Evolutionary conservation across 2,888 invertebrate genomes (phyloP).

Genomic region (Coenonympha glycerion): DNA sequence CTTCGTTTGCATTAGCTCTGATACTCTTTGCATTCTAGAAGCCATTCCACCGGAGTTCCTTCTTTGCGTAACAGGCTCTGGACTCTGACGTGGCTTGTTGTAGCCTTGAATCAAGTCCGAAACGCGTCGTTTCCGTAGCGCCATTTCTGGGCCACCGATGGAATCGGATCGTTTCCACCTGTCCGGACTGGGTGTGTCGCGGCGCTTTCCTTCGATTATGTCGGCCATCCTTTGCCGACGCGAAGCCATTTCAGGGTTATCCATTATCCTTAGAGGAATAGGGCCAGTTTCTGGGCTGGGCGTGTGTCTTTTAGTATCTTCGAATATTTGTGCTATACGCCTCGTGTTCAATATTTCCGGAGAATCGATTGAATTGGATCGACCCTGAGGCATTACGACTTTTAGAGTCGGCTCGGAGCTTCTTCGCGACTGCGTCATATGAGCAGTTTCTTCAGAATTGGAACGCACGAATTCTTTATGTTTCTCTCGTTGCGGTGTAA

Average conservation of each 20-base stretch:
- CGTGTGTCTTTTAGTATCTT: constrained; percentile 47
- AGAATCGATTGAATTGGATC: constrained; percentile 52
- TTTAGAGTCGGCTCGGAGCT: constrained; percentile 50
- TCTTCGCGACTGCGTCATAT: constrained; percentile 36
- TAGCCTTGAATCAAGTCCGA: constrained; percentile 51
- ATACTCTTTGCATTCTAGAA: constrained; percentile 82
- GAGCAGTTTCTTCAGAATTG: constrained; percentile 38
- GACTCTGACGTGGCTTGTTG: constrained; percentile 33
- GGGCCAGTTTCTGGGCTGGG: constrained; percentile 48
- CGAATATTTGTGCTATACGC: constrained; percentile 56
- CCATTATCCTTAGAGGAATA: constrained; percentile 41
- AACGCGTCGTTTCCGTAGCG: constrained; percentile 50
- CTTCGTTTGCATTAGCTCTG: constrained; percentile 84
- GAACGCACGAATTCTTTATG: constrained; percentile 33
- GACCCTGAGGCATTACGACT: constrained; percentile 31
- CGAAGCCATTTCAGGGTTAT: constrained; percentile 48
- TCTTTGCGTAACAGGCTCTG: constrained; percentile 34
- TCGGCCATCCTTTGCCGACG: constrained; percentile 57
- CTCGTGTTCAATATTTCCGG: constrained; percentile 46
- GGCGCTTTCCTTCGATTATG: constrained; percentile 55
- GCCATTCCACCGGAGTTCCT: constrained; percentile 59
- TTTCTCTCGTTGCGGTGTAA: constrained; percentile 33
- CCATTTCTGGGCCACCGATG: constrained; percentile 55
- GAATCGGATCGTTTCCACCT: constrained; percentile 42
- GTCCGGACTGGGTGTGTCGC: constrained; percentile 49